phyloP scores from a whole-genome alignment of 2,113 vertebrate genomes.

The Tragelaphus scriptus region DNA sequence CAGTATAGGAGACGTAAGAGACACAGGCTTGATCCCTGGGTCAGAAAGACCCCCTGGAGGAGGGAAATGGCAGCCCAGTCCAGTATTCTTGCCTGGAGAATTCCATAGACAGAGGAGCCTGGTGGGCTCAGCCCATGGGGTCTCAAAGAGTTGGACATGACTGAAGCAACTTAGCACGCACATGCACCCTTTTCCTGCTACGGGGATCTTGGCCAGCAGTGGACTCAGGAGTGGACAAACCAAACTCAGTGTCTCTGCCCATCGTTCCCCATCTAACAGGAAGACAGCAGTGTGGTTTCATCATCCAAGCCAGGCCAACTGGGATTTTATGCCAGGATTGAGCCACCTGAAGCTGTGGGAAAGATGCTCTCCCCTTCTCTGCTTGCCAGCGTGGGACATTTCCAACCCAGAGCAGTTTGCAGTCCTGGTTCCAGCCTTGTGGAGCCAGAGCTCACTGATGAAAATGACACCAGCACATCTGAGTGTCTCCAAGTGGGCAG shows the following conservation, averaged over 20 bases:
- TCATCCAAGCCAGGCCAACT: background rate
- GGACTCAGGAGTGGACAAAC: background rate
- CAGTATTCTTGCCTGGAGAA: background rate
- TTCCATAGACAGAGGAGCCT: background rate
- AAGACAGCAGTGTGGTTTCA: background rate
- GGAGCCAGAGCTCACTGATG: background rate
- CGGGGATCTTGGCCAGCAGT: background rate
- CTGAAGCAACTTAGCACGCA: background rate
- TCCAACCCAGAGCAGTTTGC: background rate
- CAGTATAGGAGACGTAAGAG: background rate
- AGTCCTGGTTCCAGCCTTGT: background rate
- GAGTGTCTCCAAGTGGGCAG: background rate
- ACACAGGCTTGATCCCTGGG: background rate
- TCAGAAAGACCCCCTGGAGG: background rate
- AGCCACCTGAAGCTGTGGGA: background rate
- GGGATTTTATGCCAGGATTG: background rate
- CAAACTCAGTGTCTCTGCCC: background rate
- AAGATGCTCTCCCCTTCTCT: background rate
- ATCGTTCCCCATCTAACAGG: background rate
- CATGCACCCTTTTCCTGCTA: background rate
- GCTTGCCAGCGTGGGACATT: background rate
- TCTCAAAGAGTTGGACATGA: background rate
- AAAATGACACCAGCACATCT: background rate
- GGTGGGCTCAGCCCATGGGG: background rate
- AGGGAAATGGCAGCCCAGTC: background rate